Evolutionary conservation across 2,113 vertebrate genomes (phyloP).

Genomic region (Empidonax traillii): DNA sequence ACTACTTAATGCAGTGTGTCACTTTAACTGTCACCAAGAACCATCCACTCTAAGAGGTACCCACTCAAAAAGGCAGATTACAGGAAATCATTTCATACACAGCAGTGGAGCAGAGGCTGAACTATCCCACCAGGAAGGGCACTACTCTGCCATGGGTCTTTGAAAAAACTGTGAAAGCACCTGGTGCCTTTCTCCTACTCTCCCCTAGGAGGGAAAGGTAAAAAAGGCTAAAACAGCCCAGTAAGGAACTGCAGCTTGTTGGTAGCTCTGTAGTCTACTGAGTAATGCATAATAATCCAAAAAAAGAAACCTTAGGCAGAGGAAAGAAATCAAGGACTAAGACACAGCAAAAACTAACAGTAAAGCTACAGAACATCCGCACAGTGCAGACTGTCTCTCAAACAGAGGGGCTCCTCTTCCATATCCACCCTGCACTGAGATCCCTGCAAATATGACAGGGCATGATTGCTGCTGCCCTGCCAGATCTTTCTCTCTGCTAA

Average conservation of each 20-base stretch:
- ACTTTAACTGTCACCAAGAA: not conserved
- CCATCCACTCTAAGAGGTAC: not conserved
- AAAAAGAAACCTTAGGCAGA: not conserved
- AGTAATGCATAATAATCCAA: not conserved
- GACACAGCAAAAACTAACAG: not conserved
- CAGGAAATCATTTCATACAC: not conserved
- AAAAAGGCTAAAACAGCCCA: not conserved
- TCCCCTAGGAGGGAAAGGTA: not conserved
- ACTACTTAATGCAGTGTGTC: not conserved
- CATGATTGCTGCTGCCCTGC: not conserved
- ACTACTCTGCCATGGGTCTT: not conserved
- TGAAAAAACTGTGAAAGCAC: not conserved
- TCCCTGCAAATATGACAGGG: not conserved
- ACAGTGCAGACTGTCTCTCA: not conserved
- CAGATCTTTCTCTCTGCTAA: not conserved
- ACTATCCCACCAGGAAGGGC: not conserved
- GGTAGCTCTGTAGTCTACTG: not conserved
- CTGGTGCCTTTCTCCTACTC: not conserved
- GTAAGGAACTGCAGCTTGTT: not conserved
- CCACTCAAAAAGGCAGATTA: not conserved
- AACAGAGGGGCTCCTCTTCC: not conserved
- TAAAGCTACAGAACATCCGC: not conserved
- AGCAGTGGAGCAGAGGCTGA: not conserved
- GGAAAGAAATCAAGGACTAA: not conserved
- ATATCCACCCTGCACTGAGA: not conserved